A percentile compares a stretch with the other conserved stretches of the same genome.
Evolutionary conservation across 1,140 invertebrate genomes (phyloP).

Genomic region (Papilio machaon): DNA sequence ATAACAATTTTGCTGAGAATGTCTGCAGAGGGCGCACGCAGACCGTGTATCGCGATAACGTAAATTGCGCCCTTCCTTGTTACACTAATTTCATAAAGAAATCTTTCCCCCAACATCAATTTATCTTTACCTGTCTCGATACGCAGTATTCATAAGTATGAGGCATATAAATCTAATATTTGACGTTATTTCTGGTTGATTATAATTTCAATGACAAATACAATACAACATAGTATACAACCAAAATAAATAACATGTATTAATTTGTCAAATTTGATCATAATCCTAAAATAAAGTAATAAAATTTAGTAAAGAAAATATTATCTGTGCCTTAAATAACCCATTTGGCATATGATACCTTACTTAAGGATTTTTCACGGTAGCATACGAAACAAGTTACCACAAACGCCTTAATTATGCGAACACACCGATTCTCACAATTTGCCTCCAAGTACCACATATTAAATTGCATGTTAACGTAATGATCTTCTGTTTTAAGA

Average conservation of each 20-base stretch:
- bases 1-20: not conserved
- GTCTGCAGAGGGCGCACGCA: not conserved
- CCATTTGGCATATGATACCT: conserved; percentile 30
- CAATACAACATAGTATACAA: no score
- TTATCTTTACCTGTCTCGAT: not conserved
- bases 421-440: conserved; percentile 69
- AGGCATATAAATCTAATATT: no score
- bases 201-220: no score
- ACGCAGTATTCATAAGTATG: not conserved
- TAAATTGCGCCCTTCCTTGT: conserved; percentile 15
- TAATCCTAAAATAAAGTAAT: no score
- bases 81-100: conserved; percentile 12
- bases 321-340: not conserved
- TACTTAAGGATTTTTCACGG: conserved; percentile 68
- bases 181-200: no score
- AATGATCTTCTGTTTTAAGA: conserved; percentile 18
- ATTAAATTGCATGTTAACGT: conserved; percentile 35
- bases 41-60: not conserved
- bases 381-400: conserved; percentile 63
- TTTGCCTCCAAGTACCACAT: conserved; percentile 53
- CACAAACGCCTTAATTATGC: conserved; percentile 61
- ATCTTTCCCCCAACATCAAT: not conserved
- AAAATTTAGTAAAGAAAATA: not conserved
- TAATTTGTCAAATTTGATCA: no score
- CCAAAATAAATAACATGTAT: no score